These are phyloP conservation scores for Gnathonemus longibarbis DNA, from an alignment of 2,113 vertebrate genomes.

Conservation along the genomic window DNA sequence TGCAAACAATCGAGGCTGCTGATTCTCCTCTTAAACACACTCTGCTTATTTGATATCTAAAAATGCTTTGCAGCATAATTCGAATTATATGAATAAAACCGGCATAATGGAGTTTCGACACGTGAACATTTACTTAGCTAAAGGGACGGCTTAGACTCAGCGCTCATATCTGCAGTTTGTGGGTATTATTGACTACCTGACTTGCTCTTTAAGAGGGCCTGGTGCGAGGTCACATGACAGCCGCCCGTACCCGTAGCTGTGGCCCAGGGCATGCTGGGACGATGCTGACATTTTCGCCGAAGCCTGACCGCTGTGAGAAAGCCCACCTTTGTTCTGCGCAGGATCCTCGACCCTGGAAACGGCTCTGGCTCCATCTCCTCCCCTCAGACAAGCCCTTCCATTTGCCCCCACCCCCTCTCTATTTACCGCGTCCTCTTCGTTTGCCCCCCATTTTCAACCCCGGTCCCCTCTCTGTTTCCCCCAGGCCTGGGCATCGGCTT, in stretches of 20 bases:
- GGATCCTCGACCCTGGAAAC: background rate
- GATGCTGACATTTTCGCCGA: conserved; percentile 72
- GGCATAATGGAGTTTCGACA: background rate
- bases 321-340: conserved; percentile 69
- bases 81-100: too few relatives aligned
- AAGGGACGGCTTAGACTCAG: background rate
- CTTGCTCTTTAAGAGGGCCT: background rate
- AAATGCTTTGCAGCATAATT: background rate
- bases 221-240: background rate
- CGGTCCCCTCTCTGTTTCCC: background rate
- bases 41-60: background rate
- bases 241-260: background rate
- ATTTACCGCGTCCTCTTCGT: background rate
- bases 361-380: background rate
- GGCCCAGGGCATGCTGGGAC: conserved; percentile 52
- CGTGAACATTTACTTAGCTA: background rate
- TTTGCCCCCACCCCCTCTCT: conserved; percentile 12
- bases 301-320: conserved; percentile 70
- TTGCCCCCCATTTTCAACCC: background rate
- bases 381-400: conserved; percentile 18
- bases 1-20: background rate
- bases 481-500: conserved; percentile 7
- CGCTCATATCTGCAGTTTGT: background rate
- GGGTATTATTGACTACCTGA: background rate
- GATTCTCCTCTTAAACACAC: background rate